Evolutionary conservation across 2,113 vertebrate species (phyloP), one percentile per base, ranked within the genome.

Genomic region (Bagarius yarrelli): DNA sequence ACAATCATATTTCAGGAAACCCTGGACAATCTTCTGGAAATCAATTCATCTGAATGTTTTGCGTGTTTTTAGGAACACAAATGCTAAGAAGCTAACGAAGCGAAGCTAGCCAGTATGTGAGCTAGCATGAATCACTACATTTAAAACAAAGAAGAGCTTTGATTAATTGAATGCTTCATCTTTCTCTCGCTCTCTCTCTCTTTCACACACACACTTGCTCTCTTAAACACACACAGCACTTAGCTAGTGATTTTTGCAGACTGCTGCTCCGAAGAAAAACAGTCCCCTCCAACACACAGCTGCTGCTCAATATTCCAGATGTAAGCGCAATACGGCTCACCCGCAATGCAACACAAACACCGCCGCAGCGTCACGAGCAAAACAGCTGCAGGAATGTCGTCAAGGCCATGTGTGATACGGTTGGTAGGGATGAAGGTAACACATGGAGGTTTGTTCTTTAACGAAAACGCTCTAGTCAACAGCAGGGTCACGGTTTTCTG

Each of bases 231-330:
- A 64, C 63, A 66, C 27, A 57, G 57, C 59, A 59, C 55, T 76
- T 80, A 78, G 18, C 77, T 9, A 18, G 47, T 86, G 64, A 86
- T 81, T 86, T 79, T 71, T 86, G 85, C 66, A 77, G 25, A 25
- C 64, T 14, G 59, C 71, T 73, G n/a, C 52, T 66, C 19, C 40
- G 18, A 32, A 75, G 59, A 77, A 63, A 56, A 63, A 67, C 40
- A 52, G 8, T 52, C 44, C 25, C 32, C 59, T 52, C n/a, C 36
- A 63, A 11, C 59, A 64, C 59, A 64, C 53, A 76, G 73, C 73
- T 76, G 73, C 73, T 76, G 59, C 40, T 77, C 59, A 3, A 16
- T 77, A n/a, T 13, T 63, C 59, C 59, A 63, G 75, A 52, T 76
- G 56, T 44, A 44, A 60, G 55, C 32, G 47, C 36, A 76, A 30